Conservation (phyloP, 2,113 vertebrate species). For the Lynx canadensis region DNA sequence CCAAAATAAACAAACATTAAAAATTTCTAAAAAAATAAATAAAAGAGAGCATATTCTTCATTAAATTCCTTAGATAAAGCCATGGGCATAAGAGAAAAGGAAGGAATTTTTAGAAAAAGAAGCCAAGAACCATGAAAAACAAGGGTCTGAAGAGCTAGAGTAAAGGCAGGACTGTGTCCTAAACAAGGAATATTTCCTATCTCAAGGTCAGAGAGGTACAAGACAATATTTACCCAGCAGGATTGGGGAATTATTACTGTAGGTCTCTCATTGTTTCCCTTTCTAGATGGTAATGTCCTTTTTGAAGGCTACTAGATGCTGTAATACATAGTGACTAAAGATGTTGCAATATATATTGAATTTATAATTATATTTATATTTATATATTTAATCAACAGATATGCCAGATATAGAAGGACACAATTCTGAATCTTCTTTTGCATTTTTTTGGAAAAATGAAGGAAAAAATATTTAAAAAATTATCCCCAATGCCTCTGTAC, state of each 20-base stretch:
- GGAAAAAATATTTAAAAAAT: background rate
- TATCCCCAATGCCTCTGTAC: background rate
- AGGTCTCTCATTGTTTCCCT: background rate
- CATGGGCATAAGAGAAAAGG: background rate
- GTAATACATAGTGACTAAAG: background rate
- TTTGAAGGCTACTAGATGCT: background rate
- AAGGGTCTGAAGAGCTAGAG: background rate
- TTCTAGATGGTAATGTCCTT: background rate
- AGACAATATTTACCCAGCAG: background rate
- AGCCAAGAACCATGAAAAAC: background rate
- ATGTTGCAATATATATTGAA: constrained; percentile 7
- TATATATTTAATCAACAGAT: background rate
- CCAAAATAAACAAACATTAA: no score
- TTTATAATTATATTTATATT: background rate
- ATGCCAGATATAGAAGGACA: background rate
- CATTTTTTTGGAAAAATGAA: background rate
- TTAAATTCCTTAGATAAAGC: background rate
- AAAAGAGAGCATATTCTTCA: background rate
- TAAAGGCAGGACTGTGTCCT: background rate
- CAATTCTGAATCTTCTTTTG: background rate
- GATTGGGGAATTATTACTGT: background rate
- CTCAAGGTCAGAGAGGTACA: background rate
- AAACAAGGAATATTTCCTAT: background rate
- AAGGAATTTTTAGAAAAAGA: background rate
- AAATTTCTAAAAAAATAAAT: no score